A percentile compares a stretch with the other conserved stretches of the same genome.
These are phyloP conservation scores for Zoanthus gigantus DNA, from an alignment of 92 coral and sea anemone species.

Conservation along the genomic window DNA sequence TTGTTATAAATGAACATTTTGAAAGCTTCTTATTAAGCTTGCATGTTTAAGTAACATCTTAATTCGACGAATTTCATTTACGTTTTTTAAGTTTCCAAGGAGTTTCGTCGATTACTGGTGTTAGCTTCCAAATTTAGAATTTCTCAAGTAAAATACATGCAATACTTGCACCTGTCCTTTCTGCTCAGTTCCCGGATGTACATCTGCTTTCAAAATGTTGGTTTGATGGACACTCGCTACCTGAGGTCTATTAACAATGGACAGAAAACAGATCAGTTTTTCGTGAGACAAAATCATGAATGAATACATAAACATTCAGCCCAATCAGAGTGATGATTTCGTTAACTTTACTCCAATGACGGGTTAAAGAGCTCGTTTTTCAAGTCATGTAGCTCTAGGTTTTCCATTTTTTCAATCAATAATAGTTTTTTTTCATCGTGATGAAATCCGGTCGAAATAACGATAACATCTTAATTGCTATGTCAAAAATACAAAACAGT, in stretches of 20 bases:
- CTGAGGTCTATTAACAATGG: constrained; percentile 52
- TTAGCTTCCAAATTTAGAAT: constrained; percentile 43
- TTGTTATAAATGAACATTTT: not conserved
- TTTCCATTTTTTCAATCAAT: constrained; percentile 13
- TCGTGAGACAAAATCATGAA: constrained; percentile 18
- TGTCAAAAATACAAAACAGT: constrained; percentile 46
- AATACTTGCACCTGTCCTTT: constrained; percentile 60
- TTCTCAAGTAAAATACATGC: constrained; percentile 36
- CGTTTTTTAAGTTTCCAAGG: constrained; percentile 30
- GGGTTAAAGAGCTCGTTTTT: not conserved
- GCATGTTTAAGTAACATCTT: constrained; percentile 2
- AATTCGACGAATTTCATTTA: constrained; percentile 32
- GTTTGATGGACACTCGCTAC: constrained; percentile 48
- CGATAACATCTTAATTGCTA: constrained; percentile 46
- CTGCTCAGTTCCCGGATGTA: constrained; percentile 67
- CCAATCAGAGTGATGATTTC: constrained; percentile 7
- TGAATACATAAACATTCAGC: not conserved
- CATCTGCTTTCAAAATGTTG: constrained; percentile 67
- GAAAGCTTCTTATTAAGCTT: not conserved
- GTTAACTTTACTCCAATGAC: not conserved
- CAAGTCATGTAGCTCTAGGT: not conserved
- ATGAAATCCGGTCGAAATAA: constrained; percentile 41
- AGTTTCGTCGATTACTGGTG: constrained; percentile 40
- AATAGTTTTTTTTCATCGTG: constrained; percentile 38
- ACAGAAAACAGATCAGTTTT: constrained; percentile 32